Conservation (phyloP, 2,797 vertebrate species). For the Pseudocheirus occidentalis region DNA sequence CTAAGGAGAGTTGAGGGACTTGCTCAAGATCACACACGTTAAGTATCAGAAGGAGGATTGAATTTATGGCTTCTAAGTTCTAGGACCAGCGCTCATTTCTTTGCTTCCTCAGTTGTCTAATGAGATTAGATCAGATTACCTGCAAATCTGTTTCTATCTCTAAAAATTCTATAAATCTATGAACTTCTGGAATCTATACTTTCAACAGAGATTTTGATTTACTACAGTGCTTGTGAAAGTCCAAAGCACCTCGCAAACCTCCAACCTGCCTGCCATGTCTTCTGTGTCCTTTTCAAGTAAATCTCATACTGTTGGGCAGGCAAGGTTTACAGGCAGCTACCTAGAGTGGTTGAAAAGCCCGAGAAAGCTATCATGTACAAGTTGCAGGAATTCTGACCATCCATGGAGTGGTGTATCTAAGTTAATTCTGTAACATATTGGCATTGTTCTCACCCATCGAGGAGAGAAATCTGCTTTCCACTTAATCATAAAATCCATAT, state of each 20-base stretch:
- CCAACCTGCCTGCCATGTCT: constrained; percentile 50
- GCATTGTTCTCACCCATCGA: not conserved
- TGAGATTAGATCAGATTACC: not conserved
- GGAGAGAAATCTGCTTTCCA: constrained; percentile 22
- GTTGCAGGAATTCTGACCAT: not conserved
- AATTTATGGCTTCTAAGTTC: not conserved
- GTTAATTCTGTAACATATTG: not conserved
- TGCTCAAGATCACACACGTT: not conserved
- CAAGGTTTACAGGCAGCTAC: not conserved
- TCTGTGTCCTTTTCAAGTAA: constrained; percentile 33
- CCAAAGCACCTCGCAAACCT: constrained; percentile 52
- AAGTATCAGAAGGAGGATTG: not conserved
- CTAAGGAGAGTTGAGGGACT: not conserved
- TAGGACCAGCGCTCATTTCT: not conserved
- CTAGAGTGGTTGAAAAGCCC: constrained; percentile 2
- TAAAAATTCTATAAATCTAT: not conserved
- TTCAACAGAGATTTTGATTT: constrained; percentile 59
- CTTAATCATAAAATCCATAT: not conserved
- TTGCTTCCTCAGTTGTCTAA: not conserved
- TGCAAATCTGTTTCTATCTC: not conserved
- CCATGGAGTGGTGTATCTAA: too few relatives aligned
- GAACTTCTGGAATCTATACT: not conserved
- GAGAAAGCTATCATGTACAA: rapidly evolving
- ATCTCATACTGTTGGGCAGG: not conserved
- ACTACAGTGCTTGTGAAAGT: constrained; percentile 32